A percentile compares a stretch with the other conserved stretches of the same genome.
Conservation (phyloP, 1,140 invertebrate genomes). For the Cecropterus lyciades region DNA sequence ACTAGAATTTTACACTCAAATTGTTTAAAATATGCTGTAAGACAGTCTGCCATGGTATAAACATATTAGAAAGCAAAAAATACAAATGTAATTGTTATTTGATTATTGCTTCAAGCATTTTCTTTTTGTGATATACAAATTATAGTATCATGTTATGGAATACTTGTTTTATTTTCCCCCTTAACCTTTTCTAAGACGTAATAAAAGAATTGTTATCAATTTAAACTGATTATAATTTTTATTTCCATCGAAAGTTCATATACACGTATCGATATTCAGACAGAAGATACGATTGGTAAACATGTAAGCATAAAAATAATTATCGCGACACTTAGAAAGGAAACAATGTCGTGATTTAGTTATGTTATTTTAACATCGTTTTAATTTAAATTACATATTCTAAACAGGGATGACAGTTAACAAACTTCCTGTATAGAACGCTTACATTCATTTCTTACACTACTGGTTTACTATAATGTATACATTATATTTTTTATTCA, state of each 20-base stretch:
- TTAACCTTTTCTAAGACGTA: background rate
- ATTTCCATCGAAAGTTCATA: conserved; percentile 30
- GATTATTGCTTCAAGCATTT: conserved; percentile 20
- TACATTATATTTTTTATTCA: conserved; percentile 24
- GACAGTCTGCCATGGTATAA: background rate
- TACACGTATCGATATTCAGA: conserved; percentile 26
- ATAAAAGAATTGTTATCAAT: background rate
- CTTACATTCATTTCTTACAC: conserved; percentile 32
- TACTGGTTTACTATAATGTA: conserved; percentile 38
- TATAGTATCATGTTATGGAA: conserved; percentile 23
- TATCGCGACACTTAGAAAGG: conserved; percentile 13
- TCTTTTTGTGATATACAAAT: conserved; percentile 22
- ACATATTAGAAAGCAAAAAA: conserved; percentile 10
- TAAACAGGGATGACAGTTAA: conserved; percentile 10
- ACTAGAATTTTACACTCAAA: conserved; percentile 3
- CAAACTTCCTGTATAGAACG: conserved; percentile 29
- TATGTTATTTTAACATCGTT: background rate
- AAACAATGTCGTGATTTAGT: background rate
- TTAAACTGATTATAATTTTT: conserved; percentile 22
- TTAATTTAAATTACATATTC: conserved; percentile 14
- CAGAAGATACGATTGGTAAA: conserved; percentile 29
- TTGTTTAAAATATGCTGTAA: background rate
- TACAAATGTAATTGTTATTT: conserved; percentile 18
- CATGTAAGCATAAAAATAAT: conserved; percentile 32
- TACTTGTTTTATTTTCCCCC: conserved; percentile 8